Conservation (phyloP, 2,113 vertebrate species). For the Perca flavescens region DNA sequence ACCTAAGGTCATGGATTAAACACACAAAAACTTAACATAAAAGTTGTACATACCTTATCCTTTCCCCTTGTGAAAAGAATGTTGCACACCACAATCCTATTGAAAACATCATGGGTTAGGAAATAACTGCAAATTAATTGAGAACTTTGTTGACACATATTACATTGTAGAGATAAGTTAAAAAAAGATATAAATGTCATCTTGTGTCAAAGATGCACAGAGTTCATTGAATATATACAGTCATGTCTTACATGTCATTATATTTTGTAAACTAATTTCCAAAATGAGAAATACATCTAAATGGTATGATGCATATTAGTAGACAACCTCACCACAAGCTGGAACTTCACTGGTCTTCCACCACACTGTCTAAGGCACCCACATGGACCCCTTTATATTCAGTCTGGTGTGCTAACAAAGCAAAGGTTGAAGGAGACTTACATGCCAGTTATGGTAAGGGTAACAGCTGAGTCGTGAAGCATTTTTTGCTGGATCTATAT, state of each 20-base stretch:
- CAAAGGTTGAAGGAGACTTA: constrained; percentile 26
- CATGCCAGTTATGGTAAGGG: constrained; percentile 46
- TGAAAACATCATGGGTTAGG: constrained; percentile 1
- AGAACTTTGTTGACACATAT: neutral
- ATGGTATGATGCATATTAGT: neutral
- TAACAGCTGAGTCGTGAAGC: constrained; percentile 15
- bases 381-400: constrained; percentile 56
- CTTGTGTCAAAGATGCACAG: too few relatives aligned
- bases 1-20: too few relatives aligned
- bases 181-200: too few relatives aligned
- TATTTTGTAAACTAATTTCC: neutral
- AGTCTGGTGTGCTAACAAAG: constrained; percentile 49
- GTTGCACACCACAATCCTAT: constrained; percentile 46
- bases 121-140: neutral
- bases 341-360: constrained; percentile 40
- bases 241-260: neutral
- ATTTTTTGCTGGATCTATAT: constrained; percentile 26
- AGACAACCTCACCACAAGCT: constrained; percentile 57
- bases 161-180: neutral
- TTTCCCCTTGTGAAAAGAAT: constrained; percentile 30
- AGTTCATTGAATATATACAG: neutral
- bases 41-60: constrained; percentile 37
- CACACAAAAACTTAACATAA: too few relatives aligned
- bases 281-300: neutral
- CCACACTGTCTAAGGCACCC: constrained; percentile 35